phyloP scores from a whole-genome alignment of 2,888 invertebrate genomes.

The Byasa hedistus region DNA sequence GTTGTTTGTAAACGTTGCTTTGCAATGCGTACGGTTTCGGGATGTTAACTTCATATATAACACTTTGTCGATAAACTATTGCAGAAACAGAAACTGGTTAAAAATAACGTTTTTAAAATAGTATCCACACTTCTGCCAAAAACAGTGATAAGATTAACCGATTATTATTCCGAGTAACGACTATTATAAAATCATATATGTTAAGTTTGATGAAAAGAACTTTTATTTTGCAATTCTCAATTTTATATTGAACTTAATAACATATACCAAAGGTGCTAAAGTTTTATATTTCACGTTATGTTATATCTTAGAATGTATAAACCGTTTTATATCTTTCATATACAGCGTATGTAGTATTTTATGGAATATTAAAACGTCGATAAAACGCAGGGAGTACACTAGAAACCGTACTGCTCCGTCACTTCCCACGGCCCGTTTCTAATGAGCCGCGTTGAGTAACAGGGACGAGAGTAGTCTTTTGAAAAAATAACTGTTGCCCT shows the following conservation, averaged over 20 bases:
- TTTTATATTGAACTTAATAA: background rate
- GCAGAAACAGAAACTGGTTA: constrained; percentile 6
- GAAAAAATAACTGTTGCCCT: constrained; percentile 30
- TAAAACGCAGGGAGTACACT: constrained; percentile 15
- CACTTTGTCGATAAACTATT: constrained; percentile 31
- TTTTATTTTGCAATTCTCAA: too few species aligned
- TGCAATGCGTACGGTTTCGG: constrained; percentile 51
- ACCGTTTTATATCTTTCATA: background rate
- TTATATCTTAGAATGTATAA: background rate
- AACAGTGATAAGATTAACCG: too few species aligned
- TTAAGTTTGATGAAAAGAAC: too few species aligned
- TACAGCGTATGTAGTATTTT: background rate
- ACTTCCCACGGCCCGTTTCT: constrained; percentile 74
- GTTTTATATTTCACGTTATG: background rate
- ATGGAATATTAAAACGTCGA: constrained; percentile 16
- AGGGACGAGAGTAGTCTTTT: constrained; percentile 42
- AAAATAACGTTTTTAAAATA: constrained; percentile 33
- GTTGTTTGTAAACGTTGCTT: constrained; percentile 67
- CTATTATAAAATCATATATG: too few species aligned
- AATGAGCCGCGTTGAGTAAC: constrained; percentile 74
- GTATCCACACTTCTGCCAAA: background rate
- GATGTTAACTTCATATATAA: constrained; percentile 41
- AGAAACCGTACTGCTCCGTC: constrained; percentile 44
- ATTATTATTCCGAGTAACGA: too few species aligned
- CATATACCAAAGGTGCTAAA: background rate